A percentile compares a stretch with the other conserved stretches of the same genome.
These are phyloP conservation scores for Harpalus rufipes DNA, from an alignment of 2,888 invertebrate genomes.

Conservation along the genomic window DNA sequence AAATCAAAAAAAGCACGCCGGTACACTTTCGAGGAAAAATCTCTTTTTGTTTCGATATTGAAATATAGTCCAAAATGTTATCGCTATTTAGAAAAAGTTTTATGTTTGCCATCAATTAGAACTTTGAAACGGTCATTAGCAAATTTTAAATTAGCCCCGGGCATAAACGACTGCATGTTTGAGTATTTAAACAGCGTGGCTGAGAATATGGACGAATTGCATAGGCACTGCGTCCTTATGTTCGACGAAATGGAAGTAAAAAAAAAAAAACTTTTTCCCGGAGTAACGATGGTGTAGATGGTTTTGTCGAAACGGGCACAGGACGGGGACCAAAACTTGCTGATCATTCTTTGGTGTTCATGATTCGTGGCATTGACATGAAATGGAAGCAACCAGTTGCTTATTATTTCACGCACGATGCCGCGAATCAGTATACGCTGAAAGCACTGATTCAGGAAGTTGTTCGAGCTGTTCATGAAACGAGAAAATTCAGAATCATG, in stretches of 20 bases:
- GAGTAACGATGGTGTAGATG: not conserved
- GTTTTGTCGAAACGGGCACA: too few relatives aligned
- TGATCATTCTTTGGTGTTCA: slow-evolving; percentile 3
- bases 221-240: slow-evolving; percentile 14
- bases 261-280: not conserved
- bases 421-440: slow-evolving; percentile 24
- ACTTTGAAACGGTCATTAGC: slow-evolving; percentile 13
- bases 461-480: too few relatives aligned
- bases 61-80: not conserved
- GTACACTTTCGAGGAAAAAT: slow-evolving; percentile 11
- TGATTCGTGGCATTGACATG: too few relatives aligned
- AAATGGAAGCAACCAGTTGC: too few relatives aligned
- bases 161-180: too few relatives aligned
- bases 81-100: not conserved
- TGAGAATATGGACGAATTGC: too few relatives aligned
- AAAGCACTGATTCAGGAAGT: too few relatives aligned
- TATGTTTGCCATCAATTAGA: not conserved
- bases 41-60: not conserved
- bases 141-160: slow-evolving; percentile 4
- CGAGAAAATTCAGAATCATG: too few relatives aligned
- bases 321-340: not conserved
- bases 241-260: slow-evolving; percentile 15
- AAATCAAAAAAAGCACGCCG: not conserved
- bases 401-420: slow-evolving; percentile 24
- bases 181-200: too few relatives aligned